Evolutionary conservation across 1,140 invertebrate genomes (phyloP).

Genomic region (Hydropsyche tenuis): DNA sequence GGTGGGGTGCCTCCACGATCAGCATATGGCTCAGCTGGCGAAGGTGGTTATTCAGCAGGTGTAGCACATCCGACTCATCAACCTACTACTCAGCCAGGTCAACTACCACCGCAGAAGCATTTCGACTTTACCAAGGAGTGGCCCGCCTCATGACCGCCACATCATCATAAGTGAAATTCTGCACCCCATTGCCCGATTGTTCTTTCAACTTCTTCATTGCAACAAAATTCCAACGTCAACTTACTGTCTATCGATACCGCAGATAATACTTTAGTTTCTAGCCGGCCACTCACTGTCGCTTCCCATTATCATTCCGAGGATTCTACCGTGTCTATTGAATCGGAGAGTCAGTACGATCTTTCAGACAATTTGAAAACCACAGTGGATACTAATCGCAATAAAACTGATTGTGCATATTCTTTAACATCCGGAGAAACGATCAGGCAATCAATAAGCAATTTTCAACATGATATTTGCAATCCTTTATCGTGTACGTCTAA

Average conservation of each 20-base stretch:
- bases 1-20: constrained; percentile 58
- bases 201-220: constrained; percentile 33
- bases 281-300: neutral
- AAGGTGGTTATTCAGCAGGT: constrained; percentile 57
- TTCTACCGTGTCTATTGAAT: constrained; percentile 7
- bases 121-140: constrained; percentile 64
- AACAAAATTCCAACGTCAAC: constrained; percentile 27
- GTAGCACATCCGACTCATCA: constrained; percentile 56
- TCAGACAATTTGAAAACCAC: constrained; percentile 2
- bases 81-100: constrained; percentile 58
- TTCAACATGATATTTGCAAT: constrained; percentile 17
- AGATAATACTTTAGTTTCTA: constrained; percentile 7
- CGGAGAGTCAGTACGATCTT: constrained; percentile 15
- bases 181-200: constrained; percentile 32
- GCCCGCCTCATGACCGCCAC: constrained; percentile 57
- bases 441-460: neutral
- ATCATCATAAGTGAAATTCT: constrained; percentile 45
- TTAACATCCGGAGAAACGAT: neutral
- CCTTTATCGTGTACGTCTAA: neutral
- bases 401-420: constrained; percentile 15
- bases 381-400: neutral
- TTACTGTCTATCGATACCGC: constrained; percentile 29
- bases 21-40: constrained; percentile 55
- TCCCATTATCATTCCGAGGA: constrained; percentile 27
- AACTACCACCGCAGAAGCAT: constrained; percentile 55